Evolutionary conservation across 1,140 invertebrate species (phyloP).

Genomic region (Helicorthomorpha holstii): DNA sequence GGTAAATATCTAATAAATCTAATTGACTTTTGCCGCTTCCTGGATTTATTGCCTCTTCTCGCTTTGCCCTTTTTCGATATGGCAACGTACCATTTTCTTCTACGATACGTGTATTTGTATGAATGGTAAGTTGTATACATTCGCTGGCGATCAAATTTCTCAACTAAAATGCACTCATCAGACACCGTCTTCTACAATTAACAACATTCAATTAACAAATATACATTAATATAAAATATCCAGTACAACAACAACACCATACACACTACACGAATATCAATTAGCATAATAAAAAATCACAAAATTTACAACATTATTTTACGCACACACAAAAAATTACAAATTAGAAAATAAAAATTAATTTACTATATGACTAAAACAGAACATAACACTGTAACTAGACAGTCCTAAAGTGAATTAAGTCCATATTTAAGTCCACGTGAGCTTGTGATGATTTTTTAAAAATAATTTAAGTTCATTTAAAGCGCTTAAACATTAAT

Average conservation of each 20-base stretch:
- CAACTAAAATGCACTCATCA: conserved; percentile 69
- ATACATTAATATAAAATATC: not conserved
- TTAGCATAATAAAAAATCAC: not conserved
- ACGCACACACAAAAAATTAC: not conserved
- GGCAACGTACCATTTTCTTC: conserved; percentile 53
- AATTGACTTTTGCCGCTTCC: not conserved
- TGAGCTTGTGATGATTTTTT: too few relatives aligned
- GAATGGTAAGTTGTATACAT: conserved; percentile 69
- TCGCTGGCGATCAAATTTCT: conserved; percentile 62
- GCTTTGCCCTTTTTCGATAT: conserved; percentile 49
- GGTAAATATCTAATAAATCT: not conserved
- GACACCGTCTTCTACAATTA: conserved; percentile 19
- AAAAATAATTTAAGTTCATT: too few relatives aligned
- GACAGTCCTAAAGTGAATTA: too few relatives aligned
- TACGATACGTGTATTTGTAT: conserved; percentile 46
- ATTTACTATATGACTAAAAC: not conserved
- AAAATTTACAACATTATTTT: not conserved
- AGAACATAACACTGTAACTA: too few relatives aligned
- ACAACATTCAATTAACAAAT: not conserved
- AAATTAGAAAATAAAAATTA: not conserved
- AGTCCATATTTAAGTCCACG: too few relatives aligned
- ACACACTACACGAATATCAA: not conserved
- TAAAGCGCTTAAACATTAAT: too few relatives aligned
- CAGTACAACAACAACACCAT: not conserved
- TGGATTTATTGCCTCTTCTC: conserved; percentile 27